A percentile compares a stretch with the other conserved stretches of the same genome.
phyloP scores from a whole-genome alignment of 2,797 vertebrate genomes.

The Lagothrix lagotricha region DNA sequence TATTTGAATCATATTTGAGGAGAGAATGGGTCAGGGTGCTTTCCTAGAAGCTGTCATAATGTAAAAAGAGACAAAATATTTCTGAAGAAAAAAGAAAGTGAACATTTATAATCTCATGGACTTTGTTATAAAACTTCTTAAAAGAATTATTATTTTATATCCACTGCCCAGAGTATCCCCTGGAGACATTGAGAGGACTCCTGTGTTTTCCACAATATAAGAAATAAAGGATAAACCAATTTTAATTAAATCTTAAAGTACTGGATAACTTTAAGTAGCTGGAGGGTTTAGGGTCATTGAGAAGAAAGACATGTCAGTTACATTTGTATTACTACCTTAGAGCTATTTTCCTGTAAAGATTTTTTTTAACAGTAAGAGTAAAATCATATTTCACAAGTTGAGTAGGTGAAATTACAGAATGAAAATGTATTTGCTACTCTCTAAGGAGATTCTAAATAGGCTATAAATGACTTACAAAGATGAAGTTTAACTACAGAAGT shows the following conservation, averaged over 20 bases:
- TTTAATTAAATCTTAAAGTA: slow-evolving; percentile 35
- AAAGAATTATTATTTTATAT: not conserved
- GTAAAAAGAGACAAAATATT: not conserved
- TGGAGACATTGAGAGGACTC: not conserved
- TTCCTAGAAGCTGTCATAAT: not conserved
- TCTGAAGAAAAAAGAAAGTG: not conserved
- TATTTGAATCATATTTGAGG: not conserved
- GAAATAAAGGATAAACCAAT: not conserved
- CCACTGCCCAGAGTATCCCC: not conserved
- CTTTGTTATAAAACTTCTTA: not conserved
- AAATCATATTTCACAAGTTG: not conserved
- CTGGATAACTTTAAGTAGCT: not conserved
- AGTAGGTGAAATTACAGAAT: not conserved
- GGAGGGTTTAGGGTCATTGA: not conserved
- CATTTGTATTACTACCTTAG: not conserved
- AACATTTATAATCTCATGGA: not conserved
- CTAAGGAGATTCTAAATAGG: not conserved
- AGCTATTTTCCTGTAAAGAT: not conserved
- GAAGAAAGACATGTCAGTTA: not conserved
- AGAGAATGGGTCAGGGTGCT: not conserved
- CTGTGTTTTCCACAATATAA: not conserved
- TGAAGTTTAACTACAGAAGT: not conserved
- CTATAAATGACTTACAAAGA: not conserved
- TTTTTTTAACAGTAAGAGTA: not conserved
- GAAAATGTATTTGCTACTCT: not conserved